These are phyloP conservation scores for Smithornis capensis DNA, from an alignment of 2,113 vertebrate genomes.

Conservation along the genomic window DNA sequence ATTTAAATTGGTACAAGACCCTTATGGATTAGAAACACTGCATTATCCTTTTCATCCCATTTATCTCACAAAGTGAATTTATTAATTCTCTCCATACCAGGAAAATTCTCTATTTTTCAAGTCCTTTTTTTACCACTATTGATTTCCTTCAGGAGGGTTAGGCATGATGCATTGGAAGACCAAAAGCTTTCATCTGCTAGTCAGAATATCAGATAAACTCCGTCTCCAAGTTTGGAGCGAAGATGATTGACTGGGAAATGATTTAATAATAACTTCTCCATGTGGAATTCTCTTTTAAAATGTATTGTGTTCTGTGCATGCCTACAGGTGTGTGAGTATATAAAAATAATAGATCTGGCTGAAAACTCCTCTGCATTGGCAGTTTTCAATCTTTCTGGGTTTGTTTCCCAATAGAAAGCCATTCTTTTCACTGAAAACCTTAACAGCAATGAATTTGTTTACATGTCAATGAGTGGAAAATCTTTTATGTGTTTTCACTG, in stretches of 20 bases:
- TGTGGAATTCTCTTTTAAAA: slow-evolving; percentile 47
- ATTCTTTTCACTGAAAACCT: background rate
- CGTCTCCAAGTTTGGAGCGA: background rate
- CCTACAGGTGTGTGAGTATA: slow-evolving; percentile 41
- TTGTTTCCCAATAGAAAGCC: slow-evolving; percentile 32
- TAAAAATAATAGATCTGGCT: slow-evolving; percentile 39
- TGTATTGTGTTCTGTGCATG: slow-evolving; percentile 10
- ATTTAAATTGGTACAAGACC: slow-evolving; percentile 48
- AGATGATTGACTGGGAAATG: slow-evolving; percentile 49
- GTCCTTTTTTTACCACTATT: background rate
- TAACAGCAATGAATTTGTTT: slow-evolving; percentile 33
- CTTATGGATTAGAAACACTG: background rate
- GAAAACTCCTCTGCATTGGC: slow-evolving; percentile 27
- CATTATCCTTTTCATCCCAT: slow-evolving; percentile 28
- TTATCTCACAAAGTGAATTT: background rate
- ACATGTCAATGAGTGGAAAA: background rate
- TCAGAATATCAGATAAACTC: slow-evolving; percentile 11
- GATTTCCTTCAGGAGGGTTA: background rate
- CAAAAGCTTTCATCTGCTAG: slow-evolving; percentile 25
- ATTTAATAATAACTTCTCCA: slow-evolving; percentile 52
- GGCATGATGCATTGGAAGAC: background rate
- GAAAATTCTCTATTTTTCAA: slow-evolving; percentile 26
- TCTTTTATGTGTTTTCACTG: background rate
- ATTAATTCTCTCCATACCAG: slow-evolving; percentile 15
- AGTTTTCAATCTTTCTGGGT: slow-evolving; percentile 33